phyloP scores from a whole-genome alignment of 2,888 invertebrate species.

The Slavum lentiscoides region DNA sequence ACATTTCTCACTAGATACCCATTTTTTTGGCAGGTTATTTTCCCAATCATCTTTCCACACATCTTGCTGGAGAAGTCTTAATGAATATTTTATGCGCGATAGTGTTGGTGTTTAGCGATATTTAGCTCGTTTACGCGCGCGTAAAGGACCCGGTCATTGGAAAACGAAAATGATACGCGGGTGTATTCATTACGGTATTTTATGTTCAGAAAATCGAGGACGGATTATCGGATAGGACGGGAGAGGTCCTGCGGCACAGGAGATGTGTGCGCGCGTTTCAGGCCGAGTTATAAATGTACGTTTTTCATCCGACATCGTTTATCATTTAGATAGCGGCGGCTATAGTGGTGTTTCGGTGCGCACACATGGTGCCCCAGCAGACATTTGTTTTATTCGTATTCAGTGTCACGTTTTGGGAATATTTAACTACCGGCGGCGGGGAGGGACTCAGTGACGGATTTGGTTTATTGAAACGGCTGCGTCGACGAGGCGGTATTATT shows the following conservation, averaged over 20 bases:
- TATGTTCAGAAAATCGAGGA: too few relatives aligned
- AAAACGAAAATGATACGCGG: too few relatives aligned
- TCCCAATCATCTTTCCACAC: too few relatives aligned
- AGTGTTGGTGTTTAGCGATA: too few relatives aligned
- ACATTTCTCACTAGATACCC: too few relatives aligned
- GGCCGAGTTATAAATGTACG: slow-evolving; percentile 21
- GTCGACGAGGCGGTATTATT: not conserved
- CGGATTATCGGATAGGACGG: too few relatives aligned
- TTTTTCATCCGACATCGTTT: slow-evolving; percentile 13
- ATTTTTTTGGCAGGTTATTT: too few relatives aligned
- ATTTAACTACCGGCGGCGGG: not conserved
- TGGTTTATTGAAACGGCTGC: slow-evolving; percentile 24
- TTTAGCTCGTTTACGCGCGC: too few relatives aligned
- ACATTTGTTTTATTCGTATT: slow-evolving; percentile 34
- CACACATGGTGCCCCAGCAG: not conserved
- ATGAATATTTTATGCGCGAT: too few relatives aligned
- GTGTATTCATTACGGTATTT: too few relatives aligned
- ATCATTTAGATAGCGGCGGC: not conserved
- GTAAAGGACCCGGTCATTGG: too few relatives aligned
- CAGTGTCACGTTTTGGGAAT: slow-evolving; percentile 40
- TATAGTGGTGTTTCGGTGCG: not conserved
- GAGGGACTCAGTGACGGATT: slow-evolving; percentile 7
- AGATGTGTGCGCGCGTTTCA: not conserved
- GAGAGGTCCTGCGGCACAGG: not conserved
- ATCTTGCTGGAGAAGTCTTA: too few relatives aligned